A percentile compares a stretch with the other conserved stretches of the same genome.
Conservation (phyloP, 2,888 invertebrate species). For the Stenolophus ochropezus region DNA sequence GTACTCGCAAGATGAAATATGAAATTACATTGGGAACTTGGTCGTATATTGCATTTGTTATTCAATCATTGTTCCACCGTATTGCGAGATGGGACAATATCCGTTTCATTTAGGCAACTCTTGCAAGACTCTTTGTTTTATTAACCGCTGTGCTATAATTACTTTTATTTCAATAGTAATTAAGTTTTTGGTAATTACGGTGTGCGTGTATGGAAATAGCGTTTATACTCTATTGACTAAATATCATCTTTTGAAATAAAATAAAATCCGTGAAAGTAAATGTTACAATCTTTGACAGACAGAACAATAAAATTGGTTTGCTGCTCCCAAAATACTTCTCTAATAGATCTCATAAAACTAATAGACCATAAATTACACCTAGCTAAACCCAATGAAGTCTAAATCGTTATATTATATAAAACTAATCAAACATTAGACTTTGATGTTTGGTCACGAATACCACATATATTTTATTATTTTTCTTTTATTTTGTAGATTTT, state of each 20-base stretch:
- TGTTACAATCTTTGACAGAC: neutral
- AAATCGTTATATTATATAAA: neutral
- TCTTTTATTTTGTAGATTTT: too few relatives aligned
- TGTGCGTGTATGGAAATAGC: neutral
- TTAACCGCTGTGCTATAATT: neutral
- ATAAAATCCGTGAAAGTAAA: neutral
- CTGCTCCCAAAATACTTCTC: neutral
- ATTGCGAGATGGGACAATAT: neutral
- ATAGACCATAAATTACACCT: neutral
- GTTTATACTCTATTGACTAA: neutral
- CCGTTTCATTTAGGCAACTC: neutral
- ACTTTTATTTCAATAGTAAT: neutral
- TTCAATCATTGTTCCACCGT: neutral
- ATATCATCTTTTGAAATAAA: neutral
- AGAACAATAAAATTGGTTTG: neutral
- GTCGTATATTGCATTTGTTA: neutral
- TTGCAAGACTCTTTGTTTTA: slow-evolving; percentile 1
- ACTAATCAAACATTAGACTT: neutral
- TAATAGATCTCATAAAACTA: neutral
- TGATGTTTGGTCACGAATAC: too few relatives aligned
- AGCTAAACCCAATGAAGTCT: neutral
- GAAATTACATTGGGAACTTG: neutral
- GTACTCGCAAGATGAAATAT: neutral
- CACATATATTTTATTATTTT: too few relatives aligned
- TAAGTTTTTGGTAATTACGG: neutral